phyloP scores from a whole-genome alignment of 2,888 invertebrate species.

The Hetaerina titia region DNA sequence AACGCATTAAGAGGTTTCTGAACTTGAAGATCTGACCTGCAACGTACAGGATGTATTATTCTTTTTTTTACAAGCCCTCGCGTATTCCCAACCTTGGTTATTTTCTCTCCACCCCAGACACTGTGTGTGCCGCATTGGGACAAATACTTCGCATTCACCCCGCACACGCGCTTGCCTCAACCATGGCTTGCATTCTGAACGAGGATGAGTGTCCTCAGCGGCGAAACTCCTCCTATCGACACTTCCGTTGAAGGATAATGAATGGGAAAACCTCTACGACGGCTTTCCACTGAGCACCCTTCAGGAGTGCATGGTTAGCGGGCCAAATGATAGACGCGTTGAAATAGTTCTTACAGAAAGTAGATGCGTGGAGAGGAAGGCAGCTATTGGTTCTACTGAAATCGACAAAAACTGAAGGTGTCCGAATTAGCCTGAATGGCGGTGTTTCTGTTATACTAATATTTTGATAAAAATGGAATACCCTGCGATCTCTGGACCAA shows the following conservation, averaged over 20 bases:
- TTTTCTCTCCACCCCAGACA: background rate
- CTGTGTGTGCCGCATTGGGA: background rate
- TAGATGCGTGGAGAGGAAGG: too few relatives aligned
- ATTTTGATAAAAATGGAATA: too few relatives aligned
- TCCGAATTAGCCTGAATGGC: too few relatives aligned
- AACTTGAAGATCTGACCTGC: background rate
- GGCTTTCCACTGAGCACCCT: background rate
- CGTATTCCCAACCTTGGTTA: conserved; percentile 12
- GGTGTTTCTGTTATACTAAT: too few relatives aligned
- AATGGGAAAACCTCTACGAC: background rate
- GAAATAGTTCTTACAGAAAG: too few relatives aligned
- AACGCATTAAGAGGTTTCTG: background rate
- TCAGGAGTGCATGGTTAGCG: background rate
- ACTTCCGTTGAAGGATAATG: background rate
- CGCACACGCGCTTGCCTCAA: background rate
- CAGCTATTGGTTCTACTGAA: too few relatives aligned
- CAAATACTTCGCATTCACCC: background rate
- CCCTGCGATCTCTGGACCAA: too few relatives aligned
- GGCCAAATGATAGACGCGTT: too few relatives aligned
- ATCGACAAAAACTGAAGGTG: too few relatives aligned
- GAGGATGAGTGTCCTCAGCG: background rate
- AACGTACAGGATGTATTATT: background rate
- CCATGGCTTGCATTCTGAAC: background rate
- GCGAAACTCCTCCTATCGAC: background rate
- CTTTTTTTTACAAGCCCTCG: background rate